Conservation (phyloP, 2,797 vertebrate species). For the Sebastes minor region DNA sequence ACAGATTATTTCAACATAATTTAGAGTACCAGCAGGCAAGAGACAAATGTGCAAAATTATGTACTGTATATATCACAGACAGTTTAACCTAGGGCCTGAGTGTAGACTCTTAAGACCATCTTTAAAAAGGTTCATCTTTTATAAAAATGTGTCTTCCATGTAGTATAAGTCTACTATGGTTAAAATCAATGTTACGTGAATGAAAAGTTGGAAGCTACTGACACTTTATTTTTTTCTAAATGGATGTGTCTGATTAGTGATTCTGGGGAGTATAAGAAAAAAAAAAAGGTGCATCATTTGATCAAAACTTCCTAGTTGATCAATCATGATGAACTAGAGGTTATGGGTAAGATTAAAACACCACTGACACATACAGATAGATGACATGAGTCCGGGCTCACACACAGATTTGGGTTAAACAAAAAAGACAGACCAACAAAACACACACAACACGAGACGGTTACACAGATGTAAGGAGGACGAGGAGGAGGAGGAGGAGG, state of each 20-base stretch:
- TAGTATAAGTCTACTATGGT: constrained; percentile 6
- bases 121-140: neutral
- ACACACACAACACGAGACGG: constrained; percentile 44
- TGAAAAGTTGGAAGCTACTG: constrained; percentile 35
- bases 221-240: constrained; percentile 51
- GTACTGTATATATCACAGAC: neutral
- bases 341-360: constrained; percentile 51
- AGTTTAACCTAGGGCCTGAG: neutral
- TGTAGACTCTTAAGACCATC: neutral
- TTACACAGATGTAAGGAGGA: constrained; percentile 35
- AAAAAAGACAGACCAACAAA: constrained; percentile 24
- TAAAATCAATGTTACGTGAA: constrained; percentile 37
- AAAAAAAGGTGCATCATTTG: constrained; percentile 12
- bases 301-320: constrained; percentile 51
- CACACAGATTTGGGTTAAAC: constrained; percentile 11
- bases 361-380: constrained; percentile 40
- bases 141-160: neutral
- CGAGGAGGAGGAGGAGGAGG: neutral
- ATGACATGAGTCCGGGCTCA: constrained; percentile 26
- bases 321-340: constrained; percentile 35
- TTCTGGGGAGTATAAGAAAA: constrained; percentile 18
- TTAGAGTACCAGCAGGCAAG: constrained; percentile 11
- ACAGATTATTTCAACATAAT: constrained; percentile 33
- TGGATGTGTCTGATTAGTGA: constrained; percentile 56
- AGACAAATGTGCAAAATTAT: constrained; percentile 3